Conservation (phyloP, 2,113 vertebrate genomes). For the Dermatemys mawii region DNA sequence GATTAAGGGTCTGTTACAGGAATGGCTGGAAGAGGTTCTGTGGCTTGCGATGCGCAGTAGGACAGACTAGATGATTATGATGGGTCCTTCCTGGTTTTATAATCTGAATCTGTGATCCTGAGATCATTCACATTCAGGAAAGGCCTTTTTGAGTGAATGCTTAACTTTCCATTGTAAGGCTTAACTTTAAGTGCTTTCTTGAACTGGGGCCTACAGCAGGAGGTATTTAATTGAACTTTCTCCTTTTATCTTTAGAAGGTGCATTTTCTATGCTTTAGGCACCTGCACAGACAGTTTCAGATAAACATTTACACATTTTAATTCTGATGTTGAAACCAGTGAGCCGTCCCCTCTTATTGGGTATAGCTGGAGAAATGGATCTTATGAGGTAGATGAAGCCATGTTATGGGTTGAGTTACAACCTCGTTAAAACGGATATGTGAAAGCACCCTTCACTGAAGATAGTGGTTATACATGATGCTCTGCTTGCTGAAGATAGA, state of each 20-base stretch:
- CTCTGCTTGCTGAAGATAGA: not conserved
- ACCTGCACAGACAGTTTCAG: not conserved
- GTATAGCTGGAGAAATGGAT: not conserved
- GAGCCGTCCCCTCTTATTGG: not conserved
- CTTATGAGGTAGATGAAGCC: not conserved
- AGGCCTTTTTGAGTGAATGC: not conserved
- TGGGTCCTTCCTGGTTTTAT: too few relatives aligned
- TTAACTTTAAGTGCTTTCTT: not conserved
- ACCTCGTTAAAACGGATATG: too few relatives aligned
- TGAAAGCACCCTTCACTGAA: not conserved
- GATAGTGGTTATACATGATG: not conserved
- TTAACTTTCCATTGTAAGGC: not conserved
- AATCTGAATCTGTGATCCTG: not conserved
- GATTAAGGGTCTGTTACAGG: too few relatives aligned
- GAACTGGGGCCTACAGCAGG: rapidly evolving
- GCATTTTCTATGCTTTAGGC: not conserved
- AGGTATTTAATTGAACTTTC: not conserved
- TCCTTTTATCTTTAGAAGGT: not conserved
- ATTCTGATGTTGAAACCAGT: not conserved
- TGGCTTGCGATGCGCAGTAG: too few relatives aligned
- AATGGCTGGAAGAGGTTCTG: too few relatives aligned
- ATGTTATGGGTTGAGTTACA: too few relatives aligned
- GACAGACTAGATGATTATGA: too few relatives aligned
- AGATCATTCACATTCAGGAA: not conserved
- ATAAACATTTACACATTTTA: not conserved